Evolutionary conservation across 1,140 invertebrate species (phyloP).

Genomic region (Heliconius melpomene): DNA sequence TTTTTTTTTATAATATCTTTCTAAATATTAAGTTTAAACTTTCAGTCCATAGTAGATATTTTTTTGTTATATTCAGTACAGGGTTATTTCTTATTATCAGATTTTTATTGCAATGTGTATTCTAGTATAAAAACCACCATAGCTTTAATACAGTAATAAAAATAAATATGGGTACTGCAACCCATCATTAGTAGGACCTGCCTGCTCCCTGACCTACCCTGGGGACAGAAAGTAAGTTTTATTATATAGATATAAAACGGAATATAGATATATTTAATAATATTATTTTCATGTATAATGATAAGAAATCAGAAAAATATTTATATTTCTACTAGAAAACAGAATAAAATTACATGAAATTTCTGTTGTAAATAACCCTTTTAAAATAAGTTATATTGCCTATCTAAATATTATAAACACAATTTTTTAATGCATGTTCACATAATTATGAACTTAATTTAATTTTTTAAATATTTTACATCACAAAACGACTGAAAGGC

Average conservation of each 20-base stretch:
- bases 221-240: conserved; percentile 60
- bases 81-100: too few relatives aligned
- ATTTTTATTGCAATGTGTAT: too few relatives aligned
- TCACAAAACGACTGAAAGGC: not conserved
- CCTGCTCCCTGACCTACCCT: conserved; percentile 54
- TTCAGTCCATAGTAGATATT: too few relatives aligned
- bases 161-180: conserved; percentile 60
- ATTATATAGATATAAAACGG: not conserved
- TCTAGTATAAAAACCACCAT: conserved; percentile 23
- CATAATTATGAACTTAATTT: too few relatives aligned
- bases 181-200: conserved; percentile 63
- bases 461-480: not conserved
- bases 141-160: conserved; percentile 42
- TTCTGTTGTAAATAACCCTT: not conserved
- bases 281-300: not conserved
- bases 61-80: too few relatives aligned
- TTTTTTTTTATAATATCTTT: too few relatives aligned
- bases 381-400: too few relatives aligned
- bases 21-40: too few relatives aligned
- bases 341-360: not conserved
- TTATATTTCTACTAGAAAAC: too few relatives aligned
- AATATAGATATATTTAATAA: not conserved
- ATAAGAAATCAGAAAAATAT: too few relatives aligned
- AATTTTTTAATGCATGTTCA: too few relatives aligned
- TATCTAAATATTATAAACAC: too few relatives aligned